phyloP scores from a whole-genome alignment of 2,888 invertebrate genomes.

The Dryobotodes eremita region DNA sequence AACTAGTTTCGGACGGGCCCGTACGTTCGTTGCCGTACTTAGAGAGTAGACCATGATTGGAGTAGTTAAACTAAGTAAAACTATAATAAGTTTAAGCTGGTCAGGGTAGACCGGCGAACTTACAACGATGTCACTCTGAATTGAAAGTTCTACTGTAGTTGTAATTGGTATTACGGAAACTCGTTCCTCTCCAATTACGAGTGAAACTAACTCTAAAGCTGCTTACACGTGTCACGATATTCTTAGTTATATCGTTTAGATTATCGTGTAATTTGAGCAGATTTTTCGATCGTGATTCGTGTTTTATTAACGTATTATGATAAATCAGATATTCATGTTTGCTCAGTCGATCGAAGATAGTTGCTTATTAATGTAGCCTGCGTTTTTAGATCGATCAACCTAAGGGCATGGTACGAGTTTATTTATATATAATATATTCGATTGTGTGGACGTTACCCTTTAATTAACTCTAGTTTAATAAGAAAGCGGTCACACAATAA shows the following conservation, averaged over 20 bases:
- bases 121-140: background rate
- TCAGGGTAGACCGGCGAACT: background rate
- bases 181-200: background rate
- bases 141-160: background rate
- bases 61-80: background rate
- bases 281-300: background rate
- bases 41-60: too few species aligned
- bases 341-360: background rate
- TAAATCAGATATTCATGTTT: background rate
- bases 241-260: background rate
- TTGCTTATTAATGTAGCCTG: background rate
- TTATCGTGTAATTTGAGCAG: background rate
- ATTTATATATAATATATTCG: too few species aligned
- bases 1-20: too few species aligned
- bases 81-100: background rate
- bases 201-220: background rate
- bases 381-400: background rate
- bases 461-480: too few species aligned
- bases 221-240: too few species aligned
- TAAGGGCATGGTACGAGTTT: too few species aligned
- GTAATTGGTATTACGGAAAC: background rate
- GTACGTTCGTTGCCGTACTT: too few species aligned
- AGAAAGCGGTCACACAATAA: too few species aligned
- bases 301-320: background rate
- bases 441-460: too few species aligned